Base-by-base conservation (phyloP, 2,888 invertebrate genomes). In the Nowickia ferox region DNA sequence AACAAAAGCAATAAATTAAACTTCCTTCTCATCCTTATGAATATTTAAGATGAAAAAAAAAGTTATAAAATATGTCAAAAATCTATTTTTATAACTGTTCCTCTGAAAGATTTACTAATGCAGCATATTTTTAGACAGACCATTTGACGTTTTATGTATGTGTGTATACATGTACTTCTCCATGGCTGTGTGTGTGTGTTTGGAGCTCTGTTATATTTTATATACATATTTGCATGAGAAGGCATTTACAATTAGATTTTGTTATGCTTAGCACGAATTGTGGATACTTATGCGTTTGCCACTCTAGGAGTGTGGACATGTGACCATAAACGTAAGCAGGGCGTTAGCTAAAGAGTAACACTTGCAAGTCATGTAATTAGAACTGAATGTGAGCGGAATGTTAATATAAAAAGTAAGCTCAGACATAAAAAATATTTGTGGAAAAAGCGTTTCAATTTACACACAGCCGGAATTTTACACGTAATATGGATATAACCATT, bases 1-100 rank as follows among this genome's bases (percentile, higher is more conserved):
- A 76, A 76, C 55, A 55, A 76, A 66, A 38, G 76, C 53, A 55
- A 66, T 46, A 55, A 76, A 76, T 75, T 75, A 63, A 75, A 30
- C 3, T 17, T 55, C 13, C 13, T 53, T 19, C 13, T 38, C 44
- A 30, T 63, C 48, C 59, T 51, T 22, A 40, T 40, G n/a, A 59
- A 1, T 38, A 38, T 59, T 8, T 59, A 9, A 59, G 59, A n/a
- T 30, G 30, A 30, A 30, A 8, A 38, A 22, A 15, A n/a, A 69
- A 19, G 9, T 40, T 61, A 17, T n/a, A 5, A 4, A 61, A 40
- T n/a, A 61, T 10, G 10, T n/a, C 40, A 59, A 40, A 74, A 40
- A 74, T 51, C 38, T 17, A 61, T 19, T 61, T 38, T 1, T 17
- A 44, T 59, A 59, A 57, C 57, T 46, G 10, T 15, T 69, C 1